These are phyloP conservation scores for Parauchenoglanis punctatus DNA, from an alignment of 2,797 vertebrate genomes.

Conservation along the genomic window DNA sequence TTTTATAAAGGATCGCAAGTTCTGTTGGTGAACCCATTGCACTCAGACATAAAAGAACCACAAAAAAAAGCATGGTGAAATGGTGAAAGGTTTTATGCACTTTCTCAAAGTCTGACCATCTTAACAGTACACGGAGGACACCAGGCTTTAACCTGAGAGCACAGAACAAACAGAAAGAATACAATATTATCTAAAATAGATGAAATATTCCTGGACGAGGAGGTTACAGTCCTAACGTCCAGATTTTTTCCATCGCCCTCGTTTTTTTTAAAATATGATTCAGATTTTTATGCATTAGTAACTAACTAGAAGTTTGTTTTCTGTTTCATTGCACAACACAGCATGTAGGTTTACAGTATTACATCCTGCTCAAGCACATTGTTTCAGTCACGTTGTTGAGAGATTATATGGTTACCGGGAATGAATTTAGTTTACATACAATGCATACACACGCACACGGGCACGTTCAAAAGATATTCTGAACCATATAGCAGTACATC, in stretches of 20 bases:
- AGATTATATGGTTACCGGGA: conserved; percentile 24
- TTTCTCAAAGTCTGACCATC: conserved; percentile 38
- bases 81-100: conserved; percentile 57
- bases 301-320: neutral
- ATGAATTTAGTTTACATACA: conserved; percentile 12
- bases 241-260: neutral
- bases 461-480: neutral
- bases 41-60: conserved; percentile 53
- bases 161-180: neutral
- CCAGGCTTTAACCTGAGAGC: conserved; percentile 14
- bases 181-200: neutral
- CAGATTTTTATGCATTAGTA: neutral
- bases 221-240: neutral
- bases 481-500: neutral
- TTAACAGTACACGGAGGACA: neutral
- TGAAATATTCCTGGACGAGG: neutral
- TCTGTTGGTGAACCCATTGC: conserved; percentile 66
- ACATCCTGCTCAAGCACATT: conserved; percentile 24
- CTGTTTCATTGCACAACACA: neutral
- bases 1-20: conserved; percentile 60
- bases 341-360: conserved; percentile 25
- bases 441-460: neutral
- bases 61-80: conserved; percentile 43
- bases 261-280: neutral
- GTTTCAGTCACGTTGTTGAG: conserved; percentile 13